These are phyloP conservation scores for Antechinus stuartii DNA, from an alignment of 2,113 vertebrate species.

Conservation along the genomic window DNA sequence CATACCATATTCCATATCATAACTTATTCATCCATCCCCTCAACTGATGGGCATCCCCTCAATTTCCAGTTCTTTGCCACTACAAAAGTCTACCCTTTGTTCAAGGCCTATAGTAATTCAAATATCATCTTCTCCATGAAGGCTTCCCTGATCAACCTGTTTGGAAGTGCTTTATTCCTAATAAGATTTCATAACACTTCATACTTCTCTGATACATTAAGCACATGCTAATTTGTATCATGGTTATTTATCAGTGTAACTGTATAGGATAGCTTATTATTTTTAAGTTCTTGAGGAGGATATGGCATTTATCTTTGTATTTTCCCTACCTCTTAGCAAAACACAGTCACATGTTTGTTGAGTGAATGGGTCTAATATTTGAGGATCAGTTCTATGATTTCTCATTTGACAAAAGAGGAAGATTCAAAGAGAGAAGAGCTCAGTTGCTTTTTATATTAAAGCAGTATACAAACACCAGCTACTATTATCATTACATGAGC, in stretches of 20 bases:
- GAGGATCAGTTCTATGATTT: background rate
- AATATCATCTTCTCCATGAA: background rate
- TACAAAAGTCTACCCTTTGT: background rate
- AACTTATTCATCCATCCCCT: no score
- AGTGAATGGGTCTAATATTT: background rate
- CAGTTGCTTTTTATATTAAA: background rate
- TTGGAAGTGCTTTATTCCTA: background rate
- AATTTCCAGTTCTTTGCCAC: no score
- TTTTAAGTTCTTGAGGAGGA: background rate
- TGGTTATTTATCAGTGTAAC: background rate
- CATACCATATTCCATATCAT: no score
- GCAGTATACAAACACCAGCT: background rate
- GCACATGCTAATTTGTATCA: background rate
- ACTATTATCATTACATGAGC: background rate
- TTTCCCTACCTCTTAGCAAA: background rate
- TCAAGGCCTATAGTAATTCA: background rate
- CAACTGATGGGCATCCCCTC: no score
- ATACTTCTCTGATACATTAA: background rate
- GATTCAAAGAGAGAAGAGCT: background rate
- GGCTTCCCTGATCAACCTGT: background rate
- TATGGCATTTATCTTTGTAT: background rate
- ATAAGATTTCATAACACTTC: background rate
- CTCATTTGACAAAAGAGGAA: background rate
- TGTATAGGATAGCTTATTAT: background rate
- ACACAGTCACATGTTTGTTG: background rate